Percentiles rank a stretch among this genome's conserved stretches.
These are phyloP conservation scores for Volucella inflata DNA, from an alignment of 2,888 invertebrate genomes.

Conservation along the genomic window DNA sequence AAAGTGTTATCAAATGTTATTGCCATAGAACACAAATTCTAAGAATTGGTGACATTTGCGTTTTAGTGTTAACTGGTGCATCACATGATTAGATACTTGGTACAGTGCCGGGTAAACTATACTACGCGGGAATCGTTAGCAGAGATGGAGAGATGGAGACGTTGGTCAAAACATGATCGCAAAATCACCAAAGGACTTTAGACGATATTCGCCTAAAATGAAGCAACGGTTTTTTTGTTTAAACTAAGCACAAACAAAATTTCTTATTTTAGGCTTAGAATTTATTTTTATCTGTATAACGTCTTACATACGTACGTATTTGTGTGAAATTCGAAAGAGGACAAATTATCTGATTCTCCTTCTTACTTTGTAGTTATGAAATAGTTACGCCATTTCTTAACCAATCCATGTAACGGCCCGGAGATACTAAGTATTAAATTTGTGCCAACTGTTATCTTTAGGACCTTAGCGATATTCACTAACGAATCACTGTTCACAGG, in stretches of 20 bases:
- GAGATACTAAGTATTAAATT: constrained; percentile 76
- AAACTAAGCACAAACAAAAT: neutral
- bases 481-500: constrained; percentile 70
- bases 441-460: constrained; percentile 64
- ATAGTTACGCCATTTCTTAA: constrained; percentile 75
- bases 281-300: neutral
- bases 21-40: no score
- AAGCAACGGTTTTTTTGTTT: neutral
- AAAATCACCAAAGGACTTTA: neutral
- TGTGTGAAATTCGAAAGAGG: no score
- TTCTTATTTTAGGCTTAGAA: constrained; percentile 1
- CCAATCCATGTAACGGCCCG: constrained; percentile 75
- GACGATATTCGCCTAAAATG: neutral
- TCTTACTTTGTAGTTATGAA: neutral
- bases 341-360: neutral
- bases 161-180: neutral
- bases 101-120: no score
- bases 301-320: no score
- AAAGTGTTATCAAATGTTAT: no score
- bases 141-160: no score
- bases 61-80: no score
- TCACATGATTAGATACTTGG: no score
- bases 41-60: no score
- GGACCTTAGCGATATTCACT: constrained; percentile 65
- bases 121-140: no score